Conservation (phyloP, 2,797 vertebrate species). For the Acomys russatus region DNA sequence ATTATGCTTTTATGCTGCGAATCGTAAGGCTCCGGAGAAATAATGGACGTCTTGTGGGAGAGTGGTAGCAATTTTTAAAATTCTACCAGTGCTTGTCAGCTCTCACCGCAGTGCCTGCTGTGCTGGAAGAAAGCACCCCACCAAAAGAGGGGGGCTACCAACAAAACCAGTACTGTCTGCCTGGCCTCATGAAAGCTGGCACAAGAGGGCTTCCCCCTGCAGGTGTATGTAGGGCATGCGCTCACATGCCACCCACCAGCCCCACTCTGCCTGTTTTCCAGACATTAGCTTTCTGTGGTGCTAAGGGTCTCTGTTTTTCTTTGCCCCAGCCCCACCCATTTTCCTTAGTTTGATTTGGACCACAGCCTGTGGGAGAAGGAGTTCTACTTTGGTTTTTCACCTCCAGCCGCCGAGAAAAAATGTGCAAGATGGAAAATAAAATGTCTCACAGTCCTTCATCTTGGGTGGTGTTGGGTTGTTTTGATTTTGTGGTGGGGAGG, state of each 20-base stretch:
- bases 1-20: conserved; percentile 91
- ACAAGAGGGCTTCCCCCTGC: conserved; percentile 71
- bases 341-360: conserved; percentile 79
- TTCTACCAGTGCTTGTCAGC: conserved; percentile 88
- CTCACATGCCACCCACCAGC: conserved; percentile 46
- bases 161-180: conserved; percentile 85
- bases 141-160: conserved; percentile 62
- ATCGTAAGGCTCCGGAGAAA: conserved; percentile 86
- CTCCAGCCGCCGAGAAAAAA: conserved; percentile 41
- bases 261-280: conserved; percentile 75
- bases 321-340: conserved; percentile 44
- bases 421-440: not conserved
- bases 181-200: conserved; percentile 79
- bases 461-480: conserved; percentile 74
- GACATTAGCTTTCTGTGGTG: conserved; percentile 64
- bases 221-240: conserved; percentile 65
- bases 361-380: conserved; percentile 80
- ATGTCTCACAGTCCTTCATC: conserved; percentile 12
- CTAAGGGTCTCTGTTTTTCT: conserved; percentile 50
- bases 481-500: not conserved
- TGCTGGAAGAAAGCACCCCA: conserved; percentile 87
- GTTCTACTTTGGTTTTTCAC: conserved; percentile 77
- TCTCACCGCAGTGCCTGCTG: conserved; percentile 86
- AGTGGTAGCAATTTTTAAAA: conserved; percentile 89
- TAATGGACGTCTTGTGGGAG: conserved; percentile 89